Percentiles rank a stretch among this genome's conserved stretches.
phyloP scores from a whole-genome alignment of 2,797 vertebrate genomes.

The Xiphophorus birchmanni region DNA sequence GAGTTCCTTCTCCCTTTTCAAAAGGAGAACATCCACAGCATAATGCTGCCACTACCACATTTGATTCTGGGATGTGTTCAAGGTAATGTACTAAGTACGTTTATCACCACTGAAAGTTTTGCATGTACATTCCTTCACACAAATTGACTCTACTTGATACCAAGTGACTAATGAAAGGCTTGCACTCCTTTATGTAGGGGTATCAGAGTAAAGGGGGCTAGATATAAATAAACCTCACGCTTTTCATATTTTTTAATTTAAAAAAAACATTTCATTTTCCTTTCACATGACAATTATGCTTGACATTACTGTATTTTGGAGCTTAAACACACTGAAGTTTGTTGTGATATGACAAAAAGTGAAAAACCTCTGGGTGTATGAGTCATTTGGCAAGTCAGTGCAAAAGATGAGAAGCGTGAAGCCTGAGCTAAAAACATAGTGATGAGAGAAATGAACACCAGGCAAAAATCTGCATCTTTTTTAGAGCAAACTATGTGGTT shows the following conservation, averaged over 20 bases:
- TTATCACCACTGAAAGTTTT: background rate
- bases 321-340: background rate
- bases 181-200: background rate
- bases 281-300: background rate
- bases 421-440: constrained; percentile 23
- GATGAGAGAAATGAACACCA: constrained; percentile 16
- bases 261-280: background rate
- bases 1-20: background rate
- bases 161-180: background rate
- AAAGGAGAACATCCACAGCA: background rate
- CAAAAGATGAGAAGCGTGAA: constrained; percentile 78
- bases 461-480: constrained; percentile 87
- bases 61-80: background rate
- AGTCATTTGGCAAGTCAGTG: background rate
- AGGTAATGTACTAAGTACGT: background rate
- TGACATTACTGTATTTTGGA: background rate
- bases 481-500: constrained; percentile 86
- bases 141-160: background rate
- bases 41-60: background rate
- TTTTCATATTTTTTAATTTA: background rate
- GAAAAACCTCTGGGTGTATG: background rate
- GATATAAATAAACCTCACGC: background rate
- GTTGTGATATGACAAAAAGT: background rate
- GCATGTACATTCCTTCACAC: background rate
- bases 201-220: background rate